phyloP scores from a whole-genome alignment of 2,888 invertebrate species.

The Argyresthia goedartella region DNA sequence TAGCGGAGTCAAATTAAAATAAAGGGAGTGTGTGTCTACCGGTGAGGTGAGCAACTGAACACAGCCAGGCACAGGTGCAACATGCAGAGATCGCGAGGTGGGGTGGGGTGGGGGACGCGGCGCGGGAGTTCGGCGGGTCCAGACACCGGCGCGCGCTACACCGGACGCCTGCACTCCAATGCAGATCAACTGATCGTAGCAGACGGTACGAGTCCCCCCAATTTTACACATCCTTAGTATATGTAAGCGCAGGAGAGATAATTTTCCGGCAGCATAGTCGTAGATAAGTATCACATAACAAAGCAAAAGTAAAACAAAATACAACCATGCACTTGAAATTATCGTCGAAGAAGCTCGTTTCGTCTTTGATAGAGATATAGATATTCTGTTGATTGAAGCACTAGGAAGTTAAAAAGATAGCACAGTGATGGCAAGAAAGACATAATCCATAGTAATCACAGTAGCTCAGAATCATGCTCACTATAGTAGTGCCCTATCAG shows the following conservation, averaged over 20 bases:
- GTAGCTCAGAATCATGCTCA: conserved; percentile 35
- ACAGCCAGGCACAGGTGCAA: conserved; percentile 70
- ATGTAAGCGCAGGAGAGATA: conserved; percentile 35
- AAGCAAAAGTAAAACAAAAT: conserved; percentile 68
- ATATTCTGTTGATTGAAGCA: conserved; percentile 36
- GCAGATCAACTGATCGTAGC: conserved; percentile 10
- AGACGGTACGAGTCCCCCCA: conserved; percentile 36
- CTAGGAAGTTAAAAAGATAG: conserved; percentile 32
- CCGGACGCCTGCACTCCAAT: conserved; percentile 15
- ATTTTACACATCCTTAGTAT: conserved; percentile 27
- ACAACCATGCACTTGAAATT: conserved; percentile 51
- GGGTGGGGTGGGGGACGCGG: conserved; percentile 58
- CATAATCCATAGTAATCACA: conserved; percentile 9
- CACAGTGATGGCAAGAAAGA: conserved; percentile 15
- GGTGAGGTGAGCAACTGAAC: conserved; percentile 70
- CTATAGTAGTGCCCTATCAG: conserved; percentile 55
- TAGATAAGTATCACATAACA: conserved; percentile 58
- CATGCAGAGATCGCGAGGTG: conserved; percentile 49
- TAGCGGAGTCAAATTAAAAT: conserved; percentile 65
- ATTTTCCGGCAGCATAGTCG: conserved; percentile 52
- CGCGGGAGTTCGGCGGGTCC: conserved; percentile 27
- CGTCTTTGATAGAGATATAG: conserved; percentile 39
- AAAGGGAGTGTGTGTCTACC: conserved; percentile 65
- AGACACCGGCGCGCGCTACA: conserved; percentile 14
- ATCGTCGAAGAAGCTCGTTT: conserved; percentile 49